A percentile compares a stretch with the other conserved stretches of the same genome.
phyloP scores from a whole-genome alignment of 2,113 vertebrate genomes.

The Chloropsis hardwickii region DNA sequence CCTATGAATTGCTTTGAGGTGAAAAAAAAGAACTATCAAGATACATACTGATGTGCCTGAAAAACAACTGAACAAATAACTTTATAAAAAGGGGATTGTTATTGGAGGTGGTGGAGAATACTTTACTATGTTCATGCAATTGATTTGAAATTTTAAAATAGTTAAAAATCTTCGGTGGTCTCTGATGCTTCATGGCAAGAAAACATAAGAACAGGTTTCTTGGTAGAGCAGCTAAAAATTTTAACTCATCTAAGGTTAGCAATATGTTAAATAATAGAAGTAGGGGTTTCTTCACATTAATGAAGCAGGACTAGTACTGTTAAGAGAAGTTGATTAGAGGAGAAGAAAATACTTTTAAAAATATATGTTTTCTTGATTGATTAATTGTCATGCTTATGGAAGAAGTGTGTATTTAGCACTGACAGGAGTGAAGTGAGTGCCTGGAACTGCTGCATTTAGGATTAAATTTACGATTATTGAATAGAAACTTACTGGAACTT shows the following conservation, averaged over 20 bases:
- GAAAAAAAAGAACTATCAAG: neutral
- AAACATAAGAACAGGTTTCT: neutral
- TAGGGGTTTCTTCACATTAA: neutral
- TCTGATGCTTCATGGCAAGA: neutral
- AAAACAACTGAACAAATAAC: neutral
- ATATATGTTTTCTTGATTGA: neutral
- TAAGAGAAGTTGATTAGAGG: neutral
- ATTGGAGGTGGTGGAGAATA: neutral
- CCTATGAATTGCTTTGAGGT: neutral
- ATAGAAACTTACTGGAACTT: neutral
- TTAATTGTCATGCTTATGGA: neutral
- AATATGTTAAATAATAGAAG: neutral
- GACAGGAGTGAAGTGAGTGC: neutral
- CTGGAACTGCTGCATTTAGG: neutral
- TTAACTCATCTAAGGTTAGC: neutral
- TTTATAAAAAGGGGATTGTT: neutral
- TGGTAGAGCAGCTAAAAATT: neutral
- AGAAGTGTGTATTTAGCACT: neutral
- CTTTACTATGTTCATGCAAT: neutral
- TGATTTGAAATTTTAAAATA: neutral
- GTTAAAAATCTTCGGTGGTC: accelerated
- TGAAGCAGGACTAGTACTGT: neutral
- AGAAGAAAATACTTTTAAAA: neutral
- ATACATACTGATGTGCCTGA: neutral
- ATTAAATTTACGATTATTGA: neutral